Conservation (phyloP, 2,888 invertebrate genomes). For the Gisinianus flammeolus region DNA sequence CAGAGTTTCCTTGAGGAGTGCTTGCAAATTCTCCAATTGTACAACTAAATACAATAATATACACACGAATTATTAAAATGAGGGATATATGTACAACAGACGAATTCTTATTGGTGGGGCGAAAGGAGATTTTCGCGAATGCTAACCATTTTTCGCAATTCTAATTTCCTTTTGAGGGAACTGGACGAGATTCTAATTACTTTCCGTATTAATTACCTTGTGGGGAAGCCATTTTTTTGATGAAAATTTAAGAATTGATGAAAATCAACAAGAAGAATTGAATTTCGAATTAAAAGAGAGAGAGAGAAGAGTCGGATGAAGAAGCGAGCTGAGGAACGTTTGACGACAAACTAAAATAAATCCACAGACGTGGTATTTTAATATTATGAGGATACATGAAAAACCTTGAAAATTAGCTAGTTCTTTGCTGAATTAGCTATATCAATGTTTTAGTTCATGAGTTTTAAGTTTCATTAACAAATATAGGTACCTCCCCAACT, state of each 20-base stretch:
- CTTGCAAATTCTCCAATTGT: conserved; percentile 42
- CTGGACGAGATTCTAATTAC: no score
- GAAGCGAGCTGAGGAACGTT: neutral
- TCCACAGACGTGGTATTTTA: neutral
- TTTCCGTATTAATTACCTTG: neutral
- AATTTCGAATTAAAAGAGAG: neutral
- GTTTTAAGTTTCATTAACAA: no score
- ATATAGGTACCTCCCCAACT: no score
- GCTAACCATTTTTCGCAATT: no score
- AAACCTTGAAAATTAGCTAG: neutral
- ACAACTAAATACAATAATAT: neutral
- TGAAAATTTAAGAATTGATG: neutral
- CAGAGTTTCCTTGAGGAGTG: conserved; percentile 47
- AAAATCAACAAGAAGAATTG: no score
- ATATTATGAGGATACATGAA: neutral
- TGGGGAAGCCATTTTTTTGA: conserved; percentile 11
- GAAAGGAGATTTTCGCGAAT: no score
- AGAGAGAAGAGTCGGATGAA: neutral
- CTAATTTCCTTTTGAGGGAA: no score
- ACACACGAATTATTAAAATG: neutral
- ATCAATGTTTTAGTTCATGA: no score
- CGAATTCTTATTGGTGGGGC: no score
- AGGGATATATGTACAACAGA: no score
- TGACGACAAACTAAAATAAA: conserved; percentile 15
- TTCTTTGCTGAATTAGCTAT: neutral